Evolutionary conservation across 2,113 vertebrate species (phyloP).

Genomic region (Sylvietta virens): DNA sequence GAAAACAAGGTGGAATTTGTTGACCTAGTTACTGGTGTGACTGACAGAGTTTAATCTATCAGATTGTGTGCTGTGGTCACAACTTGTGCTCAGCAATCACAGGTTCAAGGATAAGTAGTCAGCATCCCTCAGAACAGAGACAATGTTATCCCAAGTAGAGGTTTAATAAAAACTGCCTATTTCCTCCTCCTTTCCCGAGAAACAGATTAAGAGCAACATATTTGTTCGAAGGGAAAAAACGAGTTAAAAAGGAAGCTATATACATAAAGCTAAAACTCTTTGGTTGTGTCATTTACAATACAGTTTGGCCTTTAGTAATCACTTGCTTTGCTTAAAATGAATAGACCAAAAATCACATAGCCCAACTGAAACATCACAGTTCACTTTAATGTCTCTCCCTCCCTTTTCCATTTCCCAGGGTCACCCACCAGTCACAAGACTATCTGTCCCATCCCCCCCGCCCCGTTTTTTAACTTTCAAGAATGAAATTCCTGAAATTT

Average conservation of each 20-base stretch:
- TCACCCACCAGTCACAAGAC: background rate
- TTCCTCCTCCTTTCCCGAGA: background rate
- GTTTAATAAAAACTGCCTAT: constrained; percentile 11
- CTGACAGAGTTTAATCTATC: constrained; percentile 53
- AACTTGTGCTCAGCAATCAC: constrained; percentile 5
- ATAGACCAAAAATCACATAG: background rate
- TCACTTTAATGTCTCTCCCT: background rate
- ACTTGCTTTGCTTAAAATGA: background rate
- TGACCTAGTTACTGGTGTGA: constrained; percentile 42
- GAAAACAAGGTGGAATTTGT: constrained; percentile 23
- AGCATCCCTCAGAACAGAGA: background rate
- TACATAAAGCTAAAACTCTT: background rate
- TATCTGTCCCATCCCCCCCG: rapidly evolving
- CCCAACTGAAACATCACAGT: background rate
- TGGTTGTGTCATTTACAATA: background rate
- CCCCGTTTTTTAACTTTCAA: rapidly evolving
- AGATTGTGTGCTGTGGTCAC: constrained; percentile 47
- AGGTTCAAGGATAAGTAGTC: background rate
- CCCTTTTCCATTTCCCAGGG: background rate
- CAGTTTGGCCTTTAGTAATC: background rate
- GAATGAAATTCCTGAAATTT: background rate
- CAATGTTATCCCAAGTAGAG: background rate
- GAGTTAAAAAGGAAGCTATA: background rate
- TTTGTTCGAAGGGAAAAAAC: background rate
- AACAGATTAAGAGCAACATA: background rate